Conservation (phyloP, 1,140 invertebrate genomes). For the Conopomorpha cramerella region DNA sequence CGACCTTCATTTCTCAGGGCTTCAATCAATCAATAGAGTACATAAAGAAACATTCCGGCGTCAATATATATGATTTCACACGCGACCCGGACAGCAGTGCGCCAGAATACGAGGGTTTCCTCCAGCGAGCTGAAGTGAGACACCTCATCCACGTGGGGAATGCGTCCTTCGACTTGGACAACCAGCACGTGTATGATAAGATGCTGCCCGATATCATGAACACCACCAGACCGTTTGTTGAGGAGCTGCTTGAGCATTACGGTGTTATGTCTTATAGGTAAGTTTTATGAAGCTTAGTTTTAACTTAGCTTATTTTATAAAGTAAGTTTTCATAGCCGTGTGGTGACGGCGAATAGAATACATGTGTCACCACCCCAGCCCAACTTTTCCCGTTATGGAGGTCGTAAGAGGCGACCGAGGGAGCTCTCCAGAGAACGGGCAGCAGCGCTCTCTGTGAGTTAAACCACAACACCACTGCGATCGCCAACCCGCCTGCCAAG, state of each 20-base stretch:
- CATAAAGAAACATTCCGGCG: slow-evolving; percentile 12
- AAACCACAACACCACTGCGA: no score
- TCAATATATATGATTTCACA: slow-evolving; percentile 14
- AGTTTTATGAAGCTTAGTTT: no score
- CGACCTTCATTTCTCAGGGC: slow-evolving; percentile 8
- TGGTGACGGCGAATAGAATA: no score
- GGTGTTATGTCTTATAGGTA: slow-evolving; percentile 48
- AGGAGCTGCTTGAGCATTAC: slow-evolving; percentile 64
- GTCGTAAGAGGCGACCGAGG: no score
- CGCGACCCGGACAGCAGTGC: slow-evolving; percentile 1
- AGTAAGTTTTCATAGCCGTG: no score
- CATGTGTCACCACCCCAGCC: no score
- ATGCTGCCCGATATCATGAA: slow-evolving; percentile 74
- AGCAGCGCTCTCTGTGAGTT: no score
- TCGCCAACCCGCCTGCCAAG: no score
- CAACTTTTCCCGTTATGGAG: no score
- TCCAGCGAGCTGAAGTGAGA: slow-evolving; percentile 62
- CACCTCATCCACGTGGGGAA: slow-evolving; percentile 58
- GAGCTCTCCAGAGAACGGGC: no score
- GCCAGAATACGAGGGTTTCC: slow-evolving; percentile 38
- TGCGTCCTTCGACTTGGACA: slow-evolving; percentile 23
- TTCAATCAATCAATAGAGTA: slow-evolving; percentile 19
- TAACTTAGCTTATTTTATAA: no score
- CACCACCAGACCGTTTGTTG: slow-evolving; percentile 70
- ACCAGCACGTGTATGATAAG: slow-evolving; percentile 62